phyloP scores from a whole-genome alignment of 2,113 vertebrate species.

The Silurus meridionalis region DNA sequence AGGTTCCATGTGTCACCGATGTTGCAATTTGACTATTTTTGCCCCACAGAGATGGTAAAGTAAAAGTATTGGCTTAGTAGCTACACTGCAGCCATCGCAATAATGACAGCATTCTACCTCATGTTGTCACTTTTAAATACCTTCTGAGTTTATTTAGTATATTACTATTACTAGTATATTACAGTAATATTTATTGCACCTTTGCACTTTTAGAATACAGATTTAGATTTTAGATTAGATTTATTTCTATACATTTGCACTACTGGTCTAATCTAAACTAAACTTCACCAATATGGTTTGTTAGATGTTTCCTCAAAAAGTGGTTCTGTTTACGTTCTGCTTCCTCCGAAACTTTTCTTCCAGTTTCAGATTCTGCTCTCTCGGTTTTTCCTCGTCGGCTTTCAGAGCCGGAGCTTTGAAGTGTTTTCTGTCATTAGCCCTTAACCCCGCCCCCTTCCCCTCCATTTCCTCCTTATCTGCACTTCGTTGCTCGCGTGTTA shows the following conservation, averaged over 20 bases:
- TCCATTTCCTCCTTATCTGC: slow-evolving; percentile 68
- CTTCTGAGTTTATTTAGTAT: too few relatives aligned
- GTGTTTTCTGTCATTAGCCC: slow-evolving; percentile 53
- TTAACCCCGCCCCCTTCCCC: slow-evolving; percentile 48
- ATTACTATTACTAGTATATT: too few relatives aligned
- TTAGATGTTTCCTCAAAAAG: neutral
- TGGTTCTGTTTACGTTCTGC: neutral
- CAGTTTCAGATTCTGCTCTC: too few relatives aligned
- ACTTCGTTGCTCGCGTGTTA: slow-evolving; percentile 49
- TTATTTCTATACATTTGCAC: too few relatives aligned
- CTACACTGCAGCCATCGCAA: neutral
- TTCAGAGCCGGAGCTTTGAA: slow-evolving; percentile 45
- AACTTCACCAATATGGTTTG: neutral
- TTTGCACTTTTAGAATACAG: too few relatives aligned
- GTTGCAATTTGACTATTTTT: too few relatives aligned
- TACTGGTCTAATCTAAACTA: too few relatives aligned
- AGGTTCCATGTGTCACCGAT: neutral
- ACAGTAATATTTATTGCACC: too few relatives aligned
- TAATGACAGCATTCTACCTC: too few relatives aligned
- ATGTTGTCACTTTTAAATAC: too few relatives aligned
- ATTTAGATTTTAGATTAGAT: too few relatives aligned
- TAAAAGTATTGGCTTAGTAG: neutral
- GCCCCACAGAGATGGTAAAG: too few relatives aligned
- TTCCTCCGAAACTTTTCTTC: neutral
- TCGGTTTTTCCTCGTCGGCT: slow-evolving; percentile 46